Evolutionary conservation across 1,140 invertebrate species (phyloP).

Genomic region (Drosophila rufa): DNA sequence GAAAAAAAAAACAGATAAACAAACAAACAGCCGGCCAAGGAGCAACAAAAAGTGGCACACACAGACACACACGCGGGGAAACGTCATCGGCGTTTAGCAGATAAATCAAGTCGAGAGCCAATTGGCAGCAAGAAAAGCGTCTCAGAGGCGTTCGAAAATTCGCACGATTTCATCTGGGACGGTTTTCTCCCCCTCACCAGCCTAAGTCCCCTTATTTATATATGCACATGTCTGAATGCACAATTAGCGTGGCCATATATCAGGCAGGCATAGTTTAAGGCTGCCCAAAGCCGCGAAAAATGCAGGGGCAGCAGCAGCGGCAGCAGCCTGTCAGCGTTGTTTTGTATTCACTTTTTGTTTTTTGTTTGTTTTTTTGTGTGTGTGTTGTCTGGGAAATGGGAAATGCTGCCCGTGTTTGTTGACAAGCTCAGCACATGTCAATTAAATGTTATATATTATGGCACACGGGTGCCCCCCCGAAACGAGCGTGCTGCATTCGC

Average conservation of each 20-base stretch:
- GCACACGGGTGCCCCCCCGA: slow-evolving; percentile 36
- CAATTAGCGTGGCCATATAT: slow-evolving; percentile 75
- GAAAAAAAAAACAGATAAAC: slow-evolving; percentile 50
- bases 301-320: slow-evolving; percentile 9
- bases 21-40: slow-evolving; percentile 43
- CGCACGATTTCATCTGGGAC: slow-evolving; percentile 64
- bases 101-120: slow-evolving; percentile 67
- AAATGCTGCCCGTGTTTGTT: slow-evolving; percentile 62
- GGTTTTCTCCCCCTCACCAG: slow-evolving; percentile 16
- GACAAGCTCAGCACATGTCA: slow-evolving; percentile 78
- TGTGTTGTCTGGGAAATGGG: slow-evolving; percentile 4
- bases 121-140: slow-evolving; percentile 69
- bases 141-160: slow-evolving; percentile 68
- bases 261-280: slow-evolving; percentile 57
- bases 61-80: slow-evolving; percentile 18
- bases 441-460: slow-evolving; percentile 81
- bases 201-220: slow-evolving; percentile 29
- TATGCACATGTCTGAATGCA: slow-evolving; percentile 49
- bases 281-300: slow-evolving; percentile 21
- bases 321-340: slow-evolving; percentile 40
- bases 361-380: background rate
- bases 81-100: slow-evolving; percentile 72
- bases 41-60: slow-evolving; percentile 57
- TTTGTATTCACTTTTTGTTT: slow-evolving; percentile 7
- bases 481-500: slow-evolving; percentile 50